phyloP scores from a whole-genome alignment of 2,888 invertebrate genomes.

The Mamestra brassicae region DNA sequence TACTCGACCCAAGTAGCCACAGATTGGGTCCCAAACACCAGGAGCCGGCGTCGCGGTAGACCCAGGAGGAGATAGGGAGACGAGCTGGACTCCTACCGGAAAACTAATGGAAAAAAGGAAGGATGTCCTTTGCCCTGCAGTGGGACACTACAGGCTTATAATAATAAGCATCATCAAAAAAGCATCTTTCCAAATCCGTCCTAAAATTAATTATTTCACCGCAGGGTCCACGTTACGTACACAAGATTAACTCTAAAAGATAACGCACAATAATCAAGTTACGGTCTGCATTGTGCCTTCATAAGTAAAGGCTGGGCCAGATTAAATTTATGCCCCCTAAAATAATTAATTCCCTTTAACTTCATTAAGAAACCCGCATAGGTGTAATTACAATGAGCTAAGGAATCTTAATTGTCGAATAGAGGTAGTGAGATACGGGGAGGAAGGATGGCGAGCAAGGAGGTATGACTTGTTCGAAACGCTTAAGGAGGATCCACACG shows the following conservation, averaged over 20 bases:
- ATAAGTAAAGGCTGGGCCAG: conserved; percentile 86
- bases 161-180: neutral
- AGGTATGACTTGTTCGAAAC: neutral
- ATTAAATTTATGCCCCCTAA: conserved; percentile 89
- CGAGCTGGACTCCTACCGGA: too few relatives aligned
- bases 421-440: conserved; percentile 78
- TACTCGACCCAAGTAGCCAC: neutral
- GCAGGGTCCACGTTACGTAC: conserved; percentile 54
- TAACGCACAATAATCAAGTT: conserved; percentile 78
- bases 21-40: too few relatives aligned
- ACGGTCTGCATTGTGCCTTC: conserved; percentile 81
- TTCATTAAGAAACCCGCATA: conserved; percentile 91
- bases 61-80: too few relatives aligned
- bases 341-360: conserved; percentile 91
- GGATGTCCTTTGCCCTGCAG: too few relatives aligned
- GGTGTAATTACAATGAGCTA: conserved; percentile 90
- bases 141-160: too few relatives aligned
- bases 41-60: too few relatives aligned
- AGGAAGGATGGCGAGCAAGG: conserved; percentile 23
- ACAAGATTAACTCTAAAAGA: conserved; percentile 74
- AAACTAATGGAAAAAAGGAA: too few relatives aligned
- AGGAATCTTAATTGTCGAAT: conserved; percentile 91
- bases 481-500: neutral
- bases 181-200: neutral
- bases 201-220: conserved; percentile 58